phyloP scores from a whole-genome alignment of 2,797 vertebrate species.

The Parauchenoglanis punctatus region DNA sequence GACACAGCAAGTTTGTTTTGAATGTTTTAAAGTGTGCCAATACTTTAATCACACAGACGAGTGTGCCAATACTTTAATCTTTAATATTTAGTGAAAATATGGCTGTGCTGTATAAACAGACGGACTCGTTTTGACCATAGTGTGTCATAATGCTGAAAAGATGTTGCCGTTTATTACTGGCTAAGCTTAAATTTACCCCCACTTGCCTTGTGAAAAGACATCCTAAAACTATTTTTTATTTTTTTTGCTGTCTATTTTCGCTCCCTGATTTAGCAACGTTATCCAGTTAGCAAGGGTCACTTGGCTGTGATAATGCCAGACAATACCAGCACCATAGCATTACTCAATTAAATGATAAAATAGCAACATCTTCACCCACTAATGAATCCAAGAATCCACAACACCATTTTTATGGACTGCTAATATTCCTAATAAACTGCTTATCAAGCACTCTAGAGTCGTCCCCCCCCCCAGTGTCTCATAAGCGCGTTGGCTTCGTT shows the following conservation, averaged over 20 bases:
- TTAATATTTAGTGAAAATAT: slow-evolving; percentile 18
- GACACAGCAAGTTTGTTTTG: background rate
- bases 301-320: background rate
- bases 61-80: slow-evolving; percentile 1
- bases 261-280: background rate
- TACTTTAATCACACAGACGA: background rate
- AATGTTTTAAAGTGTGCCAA: background rate
- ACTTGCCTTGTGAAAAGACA: background rate
- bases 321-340: background rate
- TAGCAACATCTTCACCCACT: slow-evolving; percentile 17
- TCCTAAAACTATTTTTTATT: background rate
- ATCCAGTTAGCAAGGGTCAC: background rate
- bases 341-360: background rate
- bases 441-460: slow-evolving; percentile 64
- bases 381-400: slow-evolving; percentile 19
- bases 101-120: slow-evolving; percentile 1
- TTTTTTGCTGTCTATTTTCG: background rate
- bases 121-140: background rate
- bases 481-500: slow-evolving; percentile 64
- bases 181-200: background rate
- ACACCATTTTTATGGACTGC: slow-evolving; percentile 41
- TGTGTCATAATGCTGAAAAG: background rate
- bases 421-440: slow-evolving; percentile 66
- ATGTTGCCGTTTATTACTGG: background rate
- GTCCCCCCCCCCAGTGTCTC: background rate